Conservation (phyloP, 2,113 vertebrate species). For the Epinephelus fuscoguttatus region DNA sequence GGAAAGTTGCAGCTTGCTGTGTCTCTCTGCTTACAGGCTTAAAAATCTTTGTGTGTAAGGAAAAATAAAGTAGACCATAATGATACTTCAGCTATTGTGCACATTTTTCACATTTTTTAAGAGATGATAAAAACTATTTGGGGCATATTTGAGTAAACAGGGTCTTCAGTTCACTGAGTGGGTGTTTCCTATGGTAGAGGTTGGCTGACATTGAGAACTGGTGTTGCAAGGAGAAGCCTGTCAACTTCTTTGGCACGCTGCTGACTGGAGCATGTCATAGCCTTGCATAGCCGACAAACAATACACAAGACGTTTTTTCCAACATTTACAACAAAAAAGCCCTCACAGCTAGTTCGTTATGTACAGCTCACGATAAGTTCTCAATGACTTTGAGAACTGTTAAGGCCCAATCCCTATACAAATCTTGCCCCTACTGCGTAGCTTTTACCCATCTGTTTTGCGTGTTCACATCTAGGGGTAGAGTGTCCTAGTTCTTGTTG, state of each 20-base stretch:
- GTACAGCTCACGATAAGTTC: not conserved
- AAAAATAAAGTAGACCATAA: not conserved
- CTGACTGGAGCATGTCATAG: not conserved
- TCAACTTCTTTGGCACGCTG: not conserved
- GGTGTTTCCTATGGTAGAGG: not conserved
- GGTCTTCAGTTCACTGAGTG: not conserved
- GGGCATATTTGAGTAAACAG: not conserved
- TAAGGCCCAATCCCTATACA: no score
- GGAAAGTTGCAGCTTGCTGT: slow-evolving; percentile 24
- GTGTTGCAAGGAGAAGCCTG: not conserved
- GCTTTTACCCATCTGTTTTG: no score
- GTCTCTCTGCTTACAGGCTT: slow-evolving; percentile 14
- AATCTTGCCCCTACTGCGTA: no score
- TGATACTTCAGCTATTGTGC: not conserved
- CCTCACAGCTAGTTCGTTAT: not conserved
- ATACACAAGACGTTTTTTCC: not conserved
- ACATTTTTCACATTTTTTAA: not conserved
- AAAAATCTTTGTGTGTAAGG: not conserved
- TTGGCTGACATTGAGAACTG: not conserved
- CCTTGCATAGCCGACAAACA: not conserved
- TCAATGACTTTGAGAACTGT: no score
- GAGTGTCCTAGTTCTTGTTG: no score
- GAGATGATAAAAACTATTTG: not conserved
- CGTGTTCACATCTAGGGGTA: no score
- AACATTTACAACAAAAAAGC: not conserved